phyloP scores from a whole-genome alignment of 2,888 invertebrate genomes.

The Lycocerus yunnanus region DNA sequence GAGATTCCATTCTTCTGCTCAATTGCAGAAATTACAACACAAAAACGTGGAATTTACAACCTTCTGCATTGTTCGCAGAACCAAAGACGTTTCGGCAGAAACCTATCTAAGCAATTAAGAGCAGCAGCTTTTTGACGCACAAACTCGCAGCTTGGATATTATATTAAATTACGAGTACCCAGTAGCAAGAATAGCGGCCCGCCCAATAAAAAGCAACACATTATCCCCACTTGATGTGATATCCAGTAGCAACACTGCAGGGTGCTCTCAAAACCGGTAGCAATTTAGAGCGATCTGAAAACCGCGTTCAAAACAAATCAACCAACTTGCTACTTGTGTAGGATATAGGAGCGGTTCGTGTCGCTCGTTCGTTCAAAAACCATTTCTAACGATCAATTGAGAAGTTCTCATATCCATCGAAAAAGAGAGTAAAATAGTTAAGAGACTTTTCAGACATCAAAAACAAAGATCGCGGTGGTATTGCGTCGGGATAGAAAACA shows the following conservation, averaged over 20 bases:
- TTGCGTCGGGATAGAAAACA: not conserved
- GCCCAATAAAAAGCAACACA: slow-evolving; percentile 35
- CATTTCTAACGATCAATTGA: no score
- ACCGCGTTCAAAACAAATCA: slow-evolving; percentile 27
- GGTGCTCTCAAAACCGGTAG: slow-evolving; percentile 40
- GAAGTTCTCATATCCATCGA: no score
- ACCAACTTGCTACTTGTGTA: slow-evolving; percentile 8
- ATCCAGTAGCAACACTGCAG: slow-evolving; percentile 40
- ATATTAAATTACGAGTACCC: slow-evolving; percentile 8
- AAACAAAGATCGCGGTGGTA: no score
- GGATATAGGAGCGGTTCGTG: not conserved
- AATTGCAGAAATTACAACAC: no score
- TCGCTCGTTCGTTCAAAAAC: not conserved
- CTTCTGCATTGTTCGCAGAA: no score
- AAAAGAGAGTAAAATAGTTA: no score
- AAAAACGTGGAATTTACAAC: not conserved
- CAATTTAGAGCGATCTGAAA: slow-evolving; percentile 38
- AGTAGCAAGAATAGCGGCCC: slow-evolving; percentile 25
- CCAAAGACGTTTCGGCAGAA: no score
- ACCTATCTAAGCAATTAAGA: no score
- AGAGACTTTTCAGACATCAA: no score
- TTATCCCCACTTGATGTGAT: slow-evolving; percentile 36
- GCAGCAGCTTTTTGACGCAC: no score
- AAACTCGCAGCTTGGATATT: not conserved
- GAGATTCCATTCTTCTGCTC: not conserved